A percentile compares a stretch with the other conserved stretches of the same genome.
Evolutionary conservation across 2,797 vertebrate species (phyloP).

Genomic region (Odontamblyopus lacepedii): DNA sequence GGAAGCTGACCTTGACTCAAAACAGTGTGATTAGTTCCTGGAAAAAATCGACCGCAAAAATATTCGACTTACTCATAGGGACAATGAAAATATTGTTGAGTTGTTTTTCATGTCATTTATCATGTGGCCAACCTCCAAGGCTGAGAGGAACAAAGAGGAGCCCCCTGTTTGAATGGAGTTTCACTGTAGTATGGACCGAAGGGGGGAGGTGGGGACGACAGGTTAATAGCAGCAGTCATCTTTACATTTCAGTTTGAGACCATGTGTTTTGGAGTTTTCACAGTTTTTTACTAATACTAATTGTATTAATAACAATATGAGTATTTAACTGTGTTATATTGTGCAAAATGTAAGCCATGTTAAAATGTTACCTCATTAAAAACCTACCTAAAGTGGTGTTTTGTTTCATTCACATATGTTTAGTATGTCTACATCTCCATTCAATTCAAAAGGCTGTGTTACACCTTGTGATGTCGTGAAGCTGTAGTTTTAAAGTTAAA

Average conservation of each 20-base stretch:
- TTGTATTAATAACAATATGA: too few species aligned
- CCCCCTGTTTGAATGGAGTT: slow-evolving; percentile 28
- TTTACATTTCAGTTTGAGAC: neutral
- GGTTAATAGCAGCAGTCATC: neutral
- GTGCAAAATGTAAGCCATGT: too few species aligned
- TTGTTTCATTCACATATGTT: too few species aligned
- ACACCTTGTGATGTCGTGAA: too few species aligned
- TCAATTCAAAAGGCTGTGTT: too few species aligned
- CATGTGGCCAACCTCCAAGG: slow-evolving; percentile 24
- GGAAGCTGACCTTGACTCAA: slow-evolving; percentile 58
- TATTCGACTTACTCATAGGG: slow-evolving; percentile 32
- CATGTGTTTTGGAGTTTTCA: neutral
- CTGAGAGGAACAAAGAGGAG: slow-evolving; percentile 30
- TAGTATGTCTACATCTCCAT: too few species aligned
- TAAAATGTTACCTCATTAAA: too few species aligned
- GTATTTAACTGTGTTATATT: too few species aligned
- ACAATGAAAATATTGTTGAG: slow-evolving; percentile 36
- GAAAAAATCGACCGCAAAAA: slow-evolving; percentile 58
- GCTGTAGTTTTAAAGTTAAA: too few species aligned
- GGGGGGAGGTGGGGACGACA: slow-evolving; percentile 25
- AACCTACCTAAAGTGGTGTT: too few species aligned
- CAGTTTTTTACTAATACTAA: too few species aligned
- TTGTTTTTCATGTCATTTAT: slow-evolving; percentile 34
- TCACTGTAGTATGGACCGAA: slow-evolving; percentile 9
- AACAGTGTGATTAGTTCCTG: slow-evolving; percentile 44